phyloP scores from a whole-genome alignment of 1,140 invertebrate genomes.

The Colletes latitarsis region DNA sequence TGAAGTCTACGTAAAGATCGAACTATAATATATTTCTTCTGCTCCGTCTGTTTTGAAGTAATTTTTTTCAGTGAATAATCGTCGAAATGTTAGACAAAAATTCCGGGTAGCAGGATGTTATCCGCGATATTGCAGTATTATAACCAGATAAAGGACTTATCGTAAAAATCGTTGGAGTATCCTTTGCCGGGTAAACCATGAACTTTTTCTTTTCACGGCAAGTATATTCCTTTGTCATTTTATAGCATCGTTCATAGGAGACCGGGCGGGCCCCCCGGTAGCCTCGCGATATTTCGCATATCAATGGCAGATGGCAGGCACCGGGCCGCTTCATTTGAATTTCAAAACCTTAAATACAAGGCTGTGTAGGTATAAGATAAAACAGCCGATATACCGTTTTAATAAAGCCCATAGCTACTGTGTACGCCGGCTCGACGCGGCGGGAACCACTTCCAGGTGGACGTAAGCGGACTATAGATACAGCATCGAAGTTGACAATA shows the following conservation, averaged over 20 bases:
- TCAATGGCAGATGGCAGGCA: conserved; percentile 71
- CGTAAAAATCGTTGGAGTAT: conserved; percentile 1
- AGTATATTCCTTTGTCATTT: conserved; percentile 63
- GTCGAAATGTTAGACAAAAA: too few species aligned
- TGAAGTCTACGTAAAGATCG: too few species aligned
- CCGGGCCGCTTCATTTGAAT: conserved; percentile 72
- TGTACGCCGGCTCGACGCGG: conserved; percentile 37
- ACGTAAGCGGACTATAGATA: conserved; percentile 64
- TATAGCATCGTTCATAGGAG: conserved; percentile 60
- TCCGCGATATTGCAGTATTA: too few species aligned
- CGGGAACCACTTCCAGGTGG: conserved; percentile 60
- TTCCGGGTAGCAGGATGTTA: too few species aligned
- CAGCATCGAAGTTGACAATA: conserved; percentile 58
- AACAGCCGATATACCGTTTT: conserved; percentile 73
- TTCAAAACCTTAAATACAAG: conserved; percentile 75
- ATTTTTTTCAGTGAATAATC: too few species aligned
- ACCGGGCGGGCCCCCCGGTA: conserved; percentile 33
- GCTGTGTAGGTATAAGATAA: conserved; percentile 73
- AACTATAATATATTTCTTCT: too few species aligned
- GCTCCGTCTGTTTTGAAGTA: too few species aligned
- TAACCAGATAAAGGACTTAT: not conserved
- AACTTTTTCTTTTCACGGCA: conserved; percentile 43
- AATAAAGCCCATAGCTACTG: conserved; percentile 68
- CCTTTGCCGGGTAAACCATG: conserved; percentile 1
- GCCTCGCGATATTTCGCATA: conserved; percentile 71